A percentile compares a stretch with the other conserved stretches of the same genome.
Evolutionary conservation across 1,140 invertebrate genomes (phyloP).

Genomic region (Dinoponera quadriceps): DNA sequence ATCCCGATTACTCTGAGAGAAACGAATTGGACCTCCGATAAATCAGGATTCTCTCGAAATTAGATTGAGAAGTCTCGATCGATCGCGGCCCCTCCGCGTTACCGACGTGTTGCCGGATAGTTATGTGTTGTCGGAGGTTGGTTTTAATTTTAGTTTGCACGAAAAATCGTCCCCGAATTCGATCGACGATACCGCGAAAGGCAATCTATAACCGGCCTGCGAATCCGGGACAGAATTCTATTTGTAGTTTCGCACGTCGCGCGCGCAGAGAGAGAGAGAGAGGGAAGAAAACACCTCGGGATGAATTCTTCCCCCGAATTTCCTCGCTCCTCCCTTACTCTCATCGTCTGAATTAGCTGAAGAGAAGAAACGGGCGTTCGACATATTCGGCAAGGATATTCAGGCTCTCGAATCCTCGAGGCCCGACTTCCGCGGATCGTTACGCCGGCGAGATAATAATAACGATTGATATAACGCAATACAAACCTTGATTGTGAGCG

Average conservation of each 20-base stretch:
- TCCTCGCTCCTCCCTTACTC: too few relatives aligned
- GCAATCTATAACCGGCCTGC: too few relatives aligned
- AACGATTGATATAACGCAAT: slow-evolving; percentile 38
- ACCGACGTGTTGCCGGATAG: not conserved
- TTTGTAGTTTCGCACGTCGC: too few relatives aligned
- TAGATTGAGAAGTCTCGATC: not conserved
- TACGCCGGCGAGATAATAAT: slow-evolving; percentile 17
- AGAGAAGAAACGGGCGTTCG: not conserved
- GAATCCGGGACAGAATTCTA: too few relatives aligned
- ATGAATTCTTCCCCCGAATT: too few relatives aligned
- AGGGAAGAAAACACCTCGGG: too few relatives aligned
- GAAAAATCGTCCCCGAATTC: not conserved
- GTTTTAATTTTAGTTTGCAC: not conserved
- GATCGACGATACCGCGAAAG: not conserved
- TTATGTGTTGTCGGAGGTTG: too few relatives aligned
- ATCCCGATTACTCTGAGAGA: not conserved
- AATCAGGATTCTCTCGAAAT: not conserved
- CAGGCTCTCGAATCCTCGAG: not conserved
- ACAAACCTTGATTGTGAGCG: slow-evolving; percentile 84
- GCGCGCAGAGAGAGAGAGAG: too few relatives aligned
- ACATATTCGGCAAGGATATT: not conserved
- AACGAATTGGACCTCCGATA: not conserved
- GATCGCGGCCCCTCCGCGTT: not conserved
- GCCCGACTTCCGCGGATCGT: not conserved
- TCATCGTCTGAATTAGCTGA: too few relatives aligned